Conservation (phyloP, 1,140 invertebrate species). For the Zaprionus vittiger region DNA sequence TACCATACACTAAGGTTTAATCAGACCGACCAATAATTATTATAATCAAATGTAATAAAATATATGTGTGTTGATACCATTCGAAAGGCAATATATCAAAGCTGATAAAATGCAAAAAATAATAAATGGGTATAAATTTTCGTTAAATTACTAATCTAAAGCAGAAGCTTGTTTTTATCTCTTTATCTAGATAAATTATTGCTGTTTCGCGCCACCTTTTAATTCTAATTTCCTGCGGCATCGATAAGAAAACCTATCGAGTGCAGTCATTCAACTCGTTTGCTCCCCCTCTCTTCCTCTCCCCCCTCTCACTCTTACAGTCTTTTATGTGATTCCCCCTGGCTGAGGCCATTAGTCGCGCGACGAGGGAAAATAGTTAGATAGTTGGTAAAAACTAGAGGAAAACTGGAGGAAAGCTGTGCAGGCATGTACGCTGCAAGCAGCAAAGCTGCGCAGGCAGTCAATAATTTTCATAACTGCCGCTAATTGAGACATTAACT, state of each 20-base stretch:
- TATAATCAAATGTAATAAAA: too few relatives aligned
- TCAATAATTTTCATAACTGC: constrained; percentile 82
- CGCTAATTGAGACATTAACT: constrained; percentile 79
- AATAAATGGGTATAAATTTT: neutral
- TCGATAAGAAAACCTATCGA: constrained; percentile 30
- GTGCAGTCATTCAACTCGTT: constrained; percentile 44
- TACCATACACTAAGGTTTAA: too few relatives aligned
- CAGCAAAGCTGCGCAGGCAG: constrained; percentile 47
- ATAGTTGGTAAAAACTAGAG: constrained; percentile 37
- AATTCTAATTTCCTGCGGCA: constrained; percentile 27
- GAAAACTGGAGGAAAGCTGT: neutral
- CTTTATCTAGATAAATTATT: constrained; percentile 1
- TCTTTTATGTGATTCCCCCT: neutral
- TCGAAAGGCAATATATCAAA: neutral
- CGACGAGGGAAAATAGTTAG: constrained; percentile 46
- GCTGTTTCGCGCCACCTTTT: neutral
- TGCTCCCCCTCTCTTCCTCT: neutral
- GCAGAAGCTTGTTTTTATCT: neutral
- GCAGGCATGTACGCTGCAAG: constrained; percentile 33
- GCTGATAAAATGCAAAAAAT: neutral
- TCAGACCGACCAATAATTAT: too few relatives aligned
- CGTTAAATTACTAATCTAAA: neutral
- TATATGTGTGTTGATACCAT: neutral
- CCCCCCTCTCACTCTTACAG: neutral
- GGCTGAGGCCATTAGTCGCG: constrained; percentile 36